phyloP scores from a whole-genome alignment of 2,888 invertebrate species.

The Eristalis intricaria region DNA sequence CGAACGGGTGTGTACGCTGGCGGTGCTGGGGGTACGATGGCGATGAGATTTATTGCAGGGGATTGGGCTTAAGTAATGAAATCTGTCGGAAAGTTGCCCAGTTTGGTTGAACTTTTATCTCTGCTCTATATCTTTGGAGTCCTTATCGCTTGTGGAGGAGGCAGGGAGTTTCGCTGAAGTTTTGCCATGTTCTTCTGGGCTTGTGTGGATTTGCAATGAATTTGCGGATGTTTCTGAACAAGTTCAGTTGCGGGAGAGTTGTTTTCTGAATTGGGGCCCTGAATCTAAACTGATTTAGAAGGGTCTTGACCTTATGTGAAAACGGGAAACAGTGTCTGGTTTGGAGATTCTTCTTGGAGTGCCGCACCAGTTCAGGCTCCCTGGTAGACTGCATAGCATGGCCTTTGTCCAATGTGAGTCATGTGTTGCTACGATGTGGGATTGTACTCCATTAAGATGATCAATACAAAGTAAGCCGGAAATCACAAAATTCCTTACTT shows the following conservation, averaged over 20 bases:
- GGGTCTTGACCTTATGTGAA: too few species aligned
- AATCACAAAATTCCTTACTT: too few species aligned
- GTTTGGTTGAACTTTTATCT: constrained; percentile 1
- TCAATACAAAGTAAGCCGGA: too few species aligned
- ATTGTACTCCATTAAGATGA: too few species aligned
- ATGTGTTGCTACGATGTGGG: too few species aligned
- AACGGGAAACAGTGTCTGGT: too few species aligned
- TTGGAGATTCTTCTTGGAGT: too few species aligned
- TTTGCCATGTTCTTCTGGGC: background rate
- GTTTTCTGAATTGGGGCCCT: too few species aligned
- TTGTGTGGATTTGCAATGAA: background rate
- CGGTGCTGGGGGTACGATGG: background rate
- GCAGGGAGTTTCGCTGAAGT: background rate
- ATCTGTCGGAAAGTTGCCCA: background rate
- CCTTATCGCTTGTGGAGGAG: background rate
- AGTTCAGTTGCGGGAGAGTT: background rate
- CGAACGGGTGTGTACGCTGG: background rate
- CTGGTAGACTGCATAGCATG: too few species aligned
- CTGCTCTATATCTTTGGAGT: background rate
- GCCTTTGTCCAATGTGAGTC: too few species aligned
- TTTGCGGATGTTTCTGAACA: background rate
- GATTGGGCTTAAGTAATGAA: constrained; percentile 15
- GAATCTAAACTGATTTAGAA: too few species aligned
- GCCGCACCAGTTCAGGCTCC: too few species aligned
- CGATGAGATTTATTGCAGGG: constrained; percentile 18